These are phyloP conservation scores for Pristionchus entomophagus DNA, from an alignment of 2,888 invertebrate species.

Conservation along the genomic window DNA sequence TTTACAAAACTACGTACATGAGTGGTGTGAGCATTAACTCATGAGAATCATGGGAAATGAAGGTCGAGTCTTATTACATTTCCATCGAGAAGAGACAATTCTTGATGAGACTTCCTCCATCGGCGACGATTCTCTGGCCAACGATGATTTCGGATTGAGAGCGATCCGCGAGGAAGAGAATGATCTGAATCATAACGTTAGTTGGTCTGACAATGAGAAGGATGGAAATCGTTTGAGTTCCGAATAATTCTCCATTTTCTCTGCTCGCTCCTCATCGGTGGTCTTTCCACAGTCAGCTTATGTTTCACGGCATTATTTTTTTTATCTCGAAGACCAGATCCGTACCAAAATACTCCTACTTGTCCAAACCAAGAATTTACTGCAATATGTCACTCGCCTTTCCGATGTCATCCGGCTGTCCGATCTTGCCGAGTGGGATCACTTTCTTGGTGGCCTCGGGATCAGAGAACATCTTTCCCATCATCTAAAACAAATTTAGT, in stretches of 20 bases:
- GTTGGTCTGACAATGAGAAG: background rate
- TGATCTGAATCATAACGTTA: background rate
- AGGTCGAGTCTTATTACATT: background rate
- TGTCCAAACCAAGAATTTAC: too few relatives aligned
- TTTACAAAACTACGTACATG: too few relatives aligned
- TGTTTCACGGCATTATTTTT: too few relatives aligned
- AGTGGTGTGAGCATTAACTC: too few relatives aligned
- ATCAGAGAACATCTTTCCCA: background rate
- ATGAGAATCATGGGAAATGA: too few relatives aligned
- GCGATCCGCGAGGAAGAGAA: conserved; percentile 35
- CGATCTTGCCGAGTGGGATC: conserved; percentile 12
- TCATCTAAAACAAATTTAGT: background rate
- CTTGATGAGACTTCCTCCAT: conserved; percentile 38
- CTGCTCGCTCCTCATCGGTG: too few relatives aligned
- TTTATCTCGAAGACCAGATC: too few relatives aligned
- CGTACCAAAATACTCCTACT: too few relatives aligned
- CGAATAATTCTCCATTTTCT: too few relatives aligned
- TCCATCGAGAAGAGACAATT: background rate
- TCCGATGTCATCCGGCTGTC: conserved; percentile 4
- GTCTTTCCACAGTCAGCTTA: too few relatives aligned
- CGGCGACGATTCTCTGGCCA: conserved; percentile 16
- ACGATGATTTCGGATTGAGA: conserved; percentile 28
- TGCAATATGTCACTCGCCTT: background rate
- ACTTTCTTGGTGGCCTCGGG: background rate
- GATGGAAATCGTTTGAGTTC: too few relatives aligned